Base-by-base conservation (phyloP, 2,888 invertebrate genomes). In the Enchytraeus crypticus region DNA sequence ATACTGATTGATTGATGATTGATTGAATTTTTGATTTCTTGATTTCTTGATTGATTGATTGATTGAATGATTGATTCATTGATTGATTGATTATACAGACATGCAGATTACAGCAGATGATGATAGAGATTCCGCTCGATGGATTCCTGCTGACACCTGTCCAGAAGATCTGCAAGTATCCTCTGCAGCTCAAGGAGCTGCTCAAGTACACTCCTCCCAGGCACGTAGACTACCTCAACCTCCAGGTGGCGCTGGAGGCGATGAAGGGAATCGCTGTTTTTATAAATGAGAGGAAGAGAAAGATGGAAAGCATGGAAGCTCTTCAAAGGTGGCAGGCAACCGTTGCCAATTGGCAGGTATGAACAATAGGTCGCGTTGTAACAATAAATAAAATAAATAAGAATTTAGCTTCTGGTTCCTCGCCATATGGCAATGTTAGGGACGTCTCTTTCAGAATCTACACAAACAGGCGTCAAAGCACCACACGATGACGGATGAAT, bases 101-200 rank as follows among this genome's bases (percentile, higher is more conserved):
- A 4, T 90, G 90, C 74, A 84, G 90, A 33, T 81, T 89, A 63
- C 84, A 88, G 76, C 85, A 89, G 69, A 87, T 88, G 65, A 84
- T 91, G 74, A 88, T 89, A 58, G 88, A 89, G 76, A 85, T 91
- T 49, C 88, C 89, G 14, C 81, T 91, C 51, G 89, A 90, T 71
- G 90, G 90, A 33, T 90, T 90, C 80, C 81, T 91, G 53, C 80
- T 91, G 55, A 88, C 89, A 14, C 90, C 90, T 0, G 88, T 91
- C 59, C 90, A 91, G 79, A 85, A 89, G 77, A 90, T 91, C 71
- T 91, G 90, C 80, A 89, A 90, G 75, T 91, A 91, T 79, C 90
- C 90, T 14, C 82, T 91, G 56, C 90, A 90, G 75, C 81, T 91
- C 69, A 87, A 86, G 30, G 90, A 91, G 79, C 82, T 91, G 63